phyloP scores from a whole-genome alignment of 2,888 invertebrate genomes.

The Adelphocoris suturalis region DNA sequence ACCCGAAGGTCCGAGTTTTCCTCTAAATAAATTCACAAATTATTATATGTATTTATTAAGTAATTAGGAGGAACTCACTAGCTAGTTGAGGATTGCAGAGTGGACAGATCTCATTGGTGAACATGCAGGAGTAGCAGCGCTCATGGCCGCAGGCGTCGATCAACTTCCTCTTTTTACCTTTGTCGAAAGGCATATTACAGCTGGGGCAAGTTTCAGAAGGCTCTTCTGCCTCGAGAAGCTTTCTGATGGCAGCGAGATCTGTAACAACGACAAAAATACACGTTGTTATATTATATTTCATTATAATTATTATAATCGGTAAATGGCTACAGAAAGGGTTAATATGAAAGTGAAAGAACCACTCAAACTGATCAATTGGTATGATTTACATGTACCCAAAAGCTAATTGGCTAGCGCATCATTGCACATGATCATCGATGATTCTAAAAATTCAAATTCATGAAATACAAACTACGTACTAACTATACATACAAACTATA shows the following conservation, averaged over 20 bases:
- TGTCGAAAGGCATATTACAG: constrained; percentile 96
- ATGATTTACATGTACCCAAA: too few species aligned
- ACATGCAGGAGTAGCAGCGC: constrained; percentile 96
- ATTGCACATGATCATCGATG: too few species aligned
- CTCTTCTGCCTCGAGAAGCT: constrained; percentile 82
- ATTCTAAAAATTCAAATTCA: too few species aligned
- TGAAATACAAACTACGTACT: too few species aligned
- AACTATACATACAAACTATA: too few species aligned
- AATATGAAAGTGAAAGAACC: too few species aligned
- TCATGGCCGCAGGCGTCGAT: constrained; percentile 98
- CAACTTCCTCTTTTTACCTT: constrained; percentile 95
- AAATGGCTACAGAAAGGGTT: background rate
- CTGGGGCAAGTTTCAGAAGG: constrained; percentile 85
- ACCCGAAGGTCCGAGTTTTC: too few species aligned
- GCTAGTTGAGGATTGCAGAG: constrained; percentile 82
- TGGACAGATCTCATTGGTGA: constrained; percentile 94
- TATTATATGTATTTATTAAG: background rate
- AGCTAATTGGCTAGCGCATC: too few species aligned
- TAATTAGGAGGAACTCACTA: constrained; percentile 62
- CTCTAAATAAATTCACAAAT: background rate
- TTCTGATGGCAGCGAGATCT: constrained; percentile 91
- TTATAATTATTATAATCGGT: background rate
- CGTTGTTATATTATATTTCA: constrained; percentile 2
- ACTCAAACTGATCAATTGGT: too few species aligned
- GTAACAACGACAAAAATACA: constrained; percentile 79